phyloP scores from a whole-genome alignment of 1,140 invertebrate genomes.

The Pogonomyrmex barbatus region DNA sequence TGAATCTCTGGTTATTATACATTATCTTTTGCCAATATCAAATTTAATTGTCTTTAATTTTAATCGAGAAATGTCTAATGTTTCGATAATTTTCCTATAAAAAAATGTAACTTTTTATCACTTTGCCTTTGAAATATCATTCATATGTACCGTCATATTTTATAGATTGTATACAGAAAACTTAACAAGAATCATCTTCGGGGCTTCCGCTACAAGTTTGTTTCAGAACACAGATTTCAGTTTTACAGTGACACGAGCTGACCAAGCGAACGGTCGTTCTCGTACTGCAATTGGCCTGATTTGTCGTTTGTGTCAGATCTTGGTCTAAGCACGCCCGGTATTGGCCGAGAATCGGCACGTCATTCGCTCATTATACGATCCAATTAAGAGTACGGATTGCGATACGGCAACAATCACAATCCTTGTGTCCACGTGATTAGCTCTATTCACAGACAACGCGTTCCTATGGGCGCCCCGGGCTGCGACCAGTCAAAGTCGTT shows the following conservation, averaged over 20 bases:
- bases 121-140: constrained; percentile 1
- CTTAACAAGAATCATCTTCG: constrained; percentile 21
- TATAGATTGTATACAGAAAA: not conserved
- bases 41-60: not conserved
- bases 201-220: constrained; percentile 13
- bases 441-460: constrained; percentile 85
- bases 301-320: constrained; percentile 83
- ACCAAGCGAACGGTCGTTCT: constrained; percentile 31
- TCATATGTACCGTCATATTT: not conserved
- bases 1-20: not conserved
- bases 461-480: constrained; percentile 81
- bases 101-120: not conserved
- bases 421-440: constrained; percentile 80
- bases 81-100: not conserved
- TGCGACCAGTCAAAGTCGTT: constrained; percentile 77
- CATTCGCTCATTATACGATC: constrained; percentile 82
- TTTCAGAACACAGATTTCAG: constrained; percentile 13
- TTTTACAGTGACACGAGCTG: constrained; percentile 46
- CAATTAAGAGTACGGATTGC: constrained; percentile 82
- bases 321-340: constrained; percentile 83
- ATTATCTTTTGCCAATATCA: not conserved
- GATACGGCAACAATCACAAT: constrained; percentile 81
- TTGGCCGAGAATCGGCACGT: constrained; percentile 78
- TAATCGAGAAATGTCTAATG: not conserved
- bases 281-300: constrained; percentile 78